Base-by-base conservation (phyloP, 2,888 invertebrate species). In the Amiota mariae region DNA sequence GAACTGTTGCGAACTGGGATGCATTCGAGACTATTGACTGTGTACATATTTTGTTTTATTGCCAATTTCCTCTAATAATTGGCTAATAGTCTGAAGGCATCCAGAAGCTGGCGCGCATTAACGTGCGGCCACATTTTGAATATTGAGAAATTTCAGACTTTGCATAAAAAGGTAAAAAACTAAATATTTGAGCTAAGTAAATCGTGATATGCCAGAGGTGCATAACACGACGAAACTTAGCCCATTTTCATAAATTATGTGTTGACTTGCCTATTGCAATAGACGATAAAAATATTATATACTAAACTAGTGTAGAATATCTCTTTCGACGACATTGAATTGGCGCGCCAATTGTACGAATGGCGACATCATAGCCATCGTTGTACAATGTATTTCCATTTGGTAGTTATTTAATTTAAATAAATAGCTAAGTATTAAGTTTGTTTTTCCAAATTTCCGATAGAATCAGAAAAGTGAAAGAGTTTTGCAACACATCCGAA, bases 271-370 rank as follows among this genome's bases (percentile, higher is more conserved):
- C 71, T 46, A 49, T 20, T 20, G 46, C 6, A 13, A 61, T 36
- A n/a, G 84, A 82, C 82, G 82, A 84, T 81, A 77, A 46, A 75
- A 12, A 72, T 74, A 18, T 73, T 78, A 36, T 36, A 36, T 36
- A 36, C 36, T 36, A 77, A 56, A 67, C 6, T n/a, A n/a, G n/a
- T n/a, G n/a, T n/a, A 66, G 70, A 64, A 1, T 56, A 56, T 48
- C 56, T 57, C 47, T 49, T 54, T 72, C 61, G 66, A 13, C 15
- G 36, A 56, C 46, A 68, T 57, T 77, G 78, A 70, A 71, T 81
- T 78, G 76, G 76, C 85, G 82, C 84, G 85, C 85, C 87, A 87
- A 87, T 79, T 81, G 85, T 84, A 87, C 85, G 85, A 79, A 88
- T 83, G 81, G 87, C 87, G 88, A 81, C 36, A 76, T 47, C 77